Percentiles rank a stretch among this genome's conserved stretches.
phyloP scores from a whole-genome alignment of 2,888 invertebrate genomes.

The Tipula unca region DNA sequence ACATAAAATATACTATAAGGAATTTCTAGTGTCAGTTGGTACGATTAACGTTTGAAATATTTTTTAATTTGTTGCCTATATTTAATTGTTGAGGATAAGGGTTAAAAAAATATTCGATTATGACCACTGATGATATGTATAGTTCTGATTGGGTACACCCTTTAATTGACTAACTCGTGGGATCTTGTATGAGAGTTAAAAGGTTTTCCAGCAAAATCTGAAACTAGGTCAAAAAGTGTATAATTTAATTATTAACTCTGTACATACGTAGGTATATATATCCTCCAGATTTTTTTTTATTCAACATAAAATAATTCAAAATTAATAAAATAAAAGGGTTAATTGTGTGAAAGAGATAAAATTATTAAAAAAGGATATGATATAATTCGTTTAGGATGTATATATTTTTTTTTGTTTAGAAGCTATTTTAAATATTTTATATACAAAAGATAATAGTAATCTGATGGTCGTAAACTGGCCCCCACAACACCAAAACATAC shows the following conservation, averaged over 20 bases:
- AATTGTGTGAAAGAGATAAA: conserved; percentile 19
- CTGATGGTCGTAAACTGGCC: not conserved
- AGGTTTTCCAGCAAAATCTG: not conserved
- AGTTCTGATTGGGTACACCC: no score
- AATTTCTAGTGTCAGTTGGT: no score
- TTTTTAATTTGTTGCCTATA: no score
- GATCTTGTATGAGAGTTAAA: no score
- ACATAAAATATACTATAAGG: no score
- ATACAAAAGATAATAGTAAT: not conserved
- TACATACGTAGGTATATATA: not conserved
- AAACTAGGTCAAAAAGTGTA: not conserved
- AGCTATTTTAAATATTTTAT: not conserved
- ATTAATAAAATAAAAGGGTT: conserved; percentile 15
- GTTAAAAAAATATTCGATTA: no score
- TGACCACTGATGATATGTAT: no score
- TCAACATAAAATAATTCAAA: not conserved
- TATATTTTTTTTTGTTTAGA: not conserved
- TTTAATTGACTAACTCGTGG: no score
- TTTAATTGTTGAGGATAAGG: no score
- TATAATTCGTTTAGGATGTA: not conserved
- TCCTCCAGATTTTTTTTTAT: not conserved
- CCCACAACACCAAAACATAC: not conserved
- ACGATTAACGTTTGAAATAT: no score
- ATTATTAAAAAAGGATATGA: conserved; percentile 15
- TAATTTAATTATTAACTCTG: not conserved